Percentiles rank a stretch among this genome's conserved stretches.
Evolutionary conservation across 2,888 invertebrate genomes (phyloP).

Genomic region (Seira musarum): DNA sequence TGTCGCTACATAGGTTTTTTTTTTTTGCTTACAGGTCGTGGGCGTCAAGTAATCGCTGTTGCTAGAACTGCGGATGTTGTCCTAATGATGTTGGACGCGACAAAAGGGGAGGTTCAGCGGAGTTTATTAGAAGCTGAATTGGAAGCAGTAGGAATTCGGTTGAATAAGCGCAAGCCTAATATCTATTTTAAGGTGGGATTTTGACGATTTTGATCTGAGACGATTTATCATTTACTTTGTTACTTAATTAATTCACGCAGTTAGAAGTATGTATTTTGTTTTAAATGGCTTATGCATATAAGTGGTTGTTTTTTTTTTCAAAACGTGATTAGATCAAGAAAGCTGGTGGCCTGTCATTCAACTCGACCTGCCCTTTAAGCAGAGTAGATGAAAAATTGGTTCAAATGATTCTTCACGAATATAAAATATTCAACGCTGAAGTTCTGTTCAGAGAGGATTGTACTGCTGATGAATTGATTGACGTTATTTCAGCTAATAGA

Average conservation of each 20-base stretch:
- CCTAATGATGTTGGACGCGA: conserved; percentile 99
- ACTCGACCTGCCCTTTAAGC: conserved; percentile 93
- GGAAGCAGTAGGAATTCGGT: conserved; percentile 97
- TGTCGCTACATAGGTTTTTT: not conserved
- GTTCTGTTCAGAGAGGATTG: conserved; percentile 91
- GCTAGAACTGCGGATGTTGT: conserved; percentile 98
- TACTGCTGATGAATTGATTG: conserved; percentile 96
- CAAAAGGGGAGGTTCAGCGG: conserved; percentile 97
- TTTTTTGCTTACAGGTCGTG: conserved; percentile 58
- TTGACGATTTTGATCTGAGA: too few relatives aligned
- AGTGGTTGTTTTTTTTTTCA: too few relatives aligned
- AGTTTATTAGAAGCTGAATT: conserved; percentile 93
- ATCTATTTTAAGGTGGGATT: conserved; percentile 94
- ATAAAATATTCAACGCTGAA: conserved; percentile 97
- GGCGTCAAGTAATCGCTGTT: conserved; percentile 88
- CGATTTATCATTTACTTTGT: too few relatives aligned
- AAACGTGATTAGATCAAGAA: conserved; percentile 82
- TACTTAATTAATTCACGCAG: too few relatives aligned
- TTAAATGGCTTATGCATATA: too few relatives aligned
- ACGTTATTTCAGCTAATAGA: conserved; percentile 96
- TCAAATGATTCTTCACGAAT: conserved; percentile 98
- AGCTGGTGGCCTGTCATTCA: conserved; percentile 97
- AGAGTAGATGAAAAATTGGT: conserved; percentile 97
- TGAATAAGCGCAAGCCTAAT: conserved; percentile 96
- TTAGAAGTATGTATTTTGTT: too few relatives aligned